Conservation (phyloP, 2,113 vertebrate genomes). For the Scomber scombrus region DNA sequence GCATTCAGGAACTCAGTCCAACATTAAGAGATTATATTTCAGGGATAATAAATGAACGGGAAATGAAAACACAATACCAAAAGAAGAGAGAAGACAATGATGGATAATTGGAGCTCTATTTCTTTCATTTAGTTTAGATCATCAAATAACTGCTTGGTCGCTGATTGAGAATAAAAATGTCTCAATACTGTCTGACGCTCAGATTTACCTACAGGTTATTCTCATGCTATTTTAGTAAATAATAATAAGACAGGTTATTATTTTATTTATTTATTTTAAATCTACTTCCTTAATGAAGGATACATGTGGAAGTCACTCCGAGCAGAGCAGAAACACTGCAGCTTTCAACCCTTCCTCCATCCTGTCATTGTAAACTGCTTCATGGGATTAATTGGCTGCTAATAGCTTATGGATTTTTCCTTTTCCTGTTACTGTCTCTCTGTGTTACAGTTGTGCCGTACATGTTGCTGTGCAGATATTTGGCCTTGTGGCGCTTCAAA, state of each 20-base stretch:
- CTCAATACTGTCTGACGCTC: too few relatives aligned
- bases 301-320: background rate
- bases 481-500: constrained; percentile 76
- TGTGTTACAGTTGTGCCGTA: background rate
- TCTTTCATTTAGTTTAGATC: too few relatives aligned
- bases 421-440: constrained; percentile 22
- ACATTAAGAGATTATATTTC: too few relatives aligned
- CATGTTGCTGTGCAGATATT: constrained; percentile 58
- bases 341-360: constrained; percentile 10
- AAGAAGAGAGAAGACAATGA: too few relatives aligned
- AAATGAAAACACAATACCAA: too few relatives aligned
- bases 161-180: too few relatives aligned
- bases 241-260: background rate
- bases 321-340: background rate
- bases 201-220: background rate
- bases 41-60: too few relatives aligned
- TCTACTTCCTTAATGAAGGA: background rate
- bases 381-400: constrained; percentile 72
- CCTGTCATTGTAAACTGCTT: constrained; percentile 42
- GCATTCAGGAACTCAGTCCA: too few relatives aligned
- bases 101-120: too few relatives aligned
- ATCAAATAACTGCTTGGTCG: too few relatives aligned
- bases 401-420: constrained; percentile 63
- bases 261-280: background rate
- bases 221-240: background rate